These are phyloP conservation scores for Regulus satrapa DNA, from an alignment of 2,113 vertebrate species.

Conservation along the genomic window DNA sequence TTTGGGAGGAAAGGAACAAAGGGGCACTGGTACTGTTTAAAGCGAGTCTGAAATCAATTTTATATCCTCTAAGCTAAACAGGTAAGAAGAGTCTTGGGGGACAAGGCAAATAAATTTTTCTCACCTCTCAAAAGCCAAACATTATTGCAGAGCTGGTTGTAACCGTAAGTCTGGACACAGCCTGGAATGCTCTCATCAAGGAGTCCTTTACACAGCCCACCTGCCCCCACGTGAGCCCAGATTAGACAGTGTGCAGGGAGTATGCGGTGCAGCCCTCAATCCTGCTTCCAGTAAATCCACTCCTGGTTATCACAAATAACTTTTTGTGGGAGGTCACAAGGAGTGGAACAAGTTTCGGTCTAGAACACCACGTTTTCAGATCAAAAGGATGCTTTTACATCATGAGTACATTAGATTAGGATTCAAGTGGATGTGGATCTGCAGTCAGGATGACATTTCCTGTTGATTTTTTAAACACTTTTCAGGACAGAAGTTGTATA, in stretches of 20 bases:
- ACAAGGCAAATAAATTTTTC: neutral
- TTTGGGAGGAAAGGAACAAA: neutral
- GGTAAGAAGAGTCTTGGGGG: neutral
- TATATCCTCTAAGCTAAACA: neutral
- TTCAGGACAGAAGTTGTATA: neutral
- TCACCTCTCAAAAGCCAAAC: neutral
- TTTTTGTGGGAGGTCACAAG: neutral
- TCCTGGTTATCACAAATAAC: neutral
- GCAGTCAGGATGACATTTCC: neutral
- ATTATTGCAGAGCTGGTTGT: neutral
- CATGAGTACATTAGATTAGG: neutral
- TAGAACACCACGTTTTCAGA: neutral
- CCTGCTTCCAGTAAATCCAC: neutral
- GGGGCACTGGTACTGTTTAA: neutral
- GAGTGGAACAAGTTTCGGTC: neutral
- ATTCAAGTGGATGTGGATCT: neutral
- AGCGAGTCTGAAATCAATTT: neutral
- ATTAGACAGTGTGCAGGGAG: neutral
- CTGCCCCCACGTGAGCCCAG: rapidly evolving
- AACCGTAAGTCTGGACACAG: neutral
- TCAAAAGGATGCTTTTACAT: neutral
- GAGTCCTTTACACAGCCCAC: neutral
- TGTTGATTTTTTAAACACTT: neutral
- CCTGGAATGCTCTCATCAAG: neutral
- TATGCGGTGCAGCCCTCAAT: neutral